Base-by-base conservation (phyloP, 2,888 invertebrate genomes). In the Lacanobia wlatinum region DNA sequence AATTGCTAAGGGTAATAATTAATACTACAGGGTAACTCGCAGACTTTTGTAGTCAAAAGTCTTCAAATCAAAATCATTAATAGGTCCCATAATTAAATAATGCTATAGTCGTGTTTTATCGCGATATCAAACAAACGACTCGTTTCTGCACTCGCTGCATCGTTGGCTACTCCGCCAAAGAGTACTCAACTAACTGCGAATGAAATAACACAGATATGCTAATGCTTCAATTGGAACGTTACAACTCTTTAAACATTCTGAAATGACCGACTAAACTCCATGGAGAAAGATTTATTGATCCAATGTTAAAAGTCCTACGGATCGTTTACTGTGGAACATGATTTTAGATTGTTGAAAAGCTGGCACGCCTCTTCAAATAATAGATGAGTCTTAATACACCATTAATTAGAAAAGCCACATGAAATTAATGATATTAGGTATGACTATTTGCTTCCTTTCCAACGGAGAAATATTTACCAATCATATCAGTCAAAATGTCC, bases 161-260 rank as follows among this genome's bases (percentile, higher is more conserved):
- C 76, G 56, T 53, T 69, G 60, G 40, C 55, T 66, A 12, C 68
- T 67, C 56, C 76, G 66, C 72, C 71, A 80, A 80, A 60, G 50
- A 67, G 55, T 65, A 48, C 46, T 58, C 52, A 69, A 70, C 66
- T 53, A 69, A 69, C 72, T 60, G 59, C 48, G 58, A 76, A 66
- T 70, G 59, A 66, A 72, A 80, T 76, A 72, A 80, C 69, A 76
- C 23, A 75, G 70, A 74, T 70, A 74, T 66, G 75, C 28, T 58
- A 70, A 79, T 75, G 80, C 18, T 46, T 59, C 63, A n/a, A 73
- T 74, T 43, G 23, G 14, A 61, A 58, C 53, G 46, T 34, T 34
- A 53, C 18, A 56, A 52, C 50, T 70, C 50, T 40, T 58, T 56
- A 62, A 76, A 76, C 50, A 60, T 76, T 76, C 63, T 38, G 50